Conservation (phyloP, 1,140 invertebrate genomes). For the Aphaenogaster ashmeadi region DNA sequence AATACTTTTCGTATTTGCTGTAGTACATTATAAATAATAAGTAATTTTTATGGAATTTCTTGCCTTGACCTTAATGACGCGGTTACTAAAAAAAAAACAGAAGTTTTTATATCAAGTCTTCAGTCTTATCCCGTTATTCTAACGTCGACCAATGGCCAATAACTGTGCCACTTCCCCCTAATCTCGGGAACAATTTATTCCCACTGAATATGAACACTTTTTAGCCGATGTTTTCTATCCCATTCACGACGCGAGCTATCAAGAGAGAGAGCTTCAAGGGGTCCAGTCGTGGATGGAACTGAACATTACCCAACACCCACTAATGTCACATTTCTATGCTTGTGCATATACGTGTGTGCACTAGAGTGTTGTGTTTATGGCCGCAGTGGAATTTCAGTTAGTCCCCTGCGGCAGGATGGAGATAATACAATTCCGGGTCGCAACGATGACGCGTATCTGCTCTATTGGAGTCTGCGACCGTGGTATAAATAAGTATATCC, state of each 20-base stretch:
- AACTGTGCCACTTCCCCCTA: background rate
- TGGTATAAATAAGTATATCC: constrained; percentile 77
- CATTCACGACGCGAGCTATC: constrained; percentile 29
- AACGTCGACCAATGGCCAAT: background rate
- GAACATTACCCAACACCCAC: constrained; percentile 61
- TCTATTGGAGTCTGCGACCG: constrained; percentile 65
- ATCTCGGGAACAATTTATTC: constrained; percentile 33
- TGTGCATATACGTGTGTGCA: constrained; percentile 32
- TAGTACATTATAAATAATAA: background rate
- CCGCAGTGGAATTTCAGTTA: constrained; percentile 76
- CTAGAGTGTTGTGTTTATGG: constrained; percentile 71
- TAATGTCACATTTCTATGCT: constrained; percentile 49
- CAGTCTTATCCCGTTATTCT: background rate
- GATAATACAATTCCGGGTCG: constrained; percentile 75
- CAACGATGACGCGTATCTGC: constrained; percentile 60
- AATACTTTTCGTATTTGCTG: background rate
- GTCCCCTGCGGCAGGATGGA: constrained; percentile 67
- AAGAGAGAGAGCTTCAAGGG: constrained; percentile 38
- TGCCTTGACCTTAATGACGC: background rate
- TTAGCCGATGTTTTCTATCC: constrained; percentile 30
- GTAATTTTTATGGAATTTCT: background rate
- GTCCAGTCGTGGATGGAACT: constrained; percentile 26
- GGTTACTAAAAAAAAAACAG: background rate
- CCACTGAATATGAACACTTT: constrained; percentile 52
- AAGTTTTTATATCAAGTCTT: constrained; percentile 10